phyloP scores from a whole-genome alignment of 2,888 invertebrate genomes.

The Hirtodrosophila cameraria region DNA sequence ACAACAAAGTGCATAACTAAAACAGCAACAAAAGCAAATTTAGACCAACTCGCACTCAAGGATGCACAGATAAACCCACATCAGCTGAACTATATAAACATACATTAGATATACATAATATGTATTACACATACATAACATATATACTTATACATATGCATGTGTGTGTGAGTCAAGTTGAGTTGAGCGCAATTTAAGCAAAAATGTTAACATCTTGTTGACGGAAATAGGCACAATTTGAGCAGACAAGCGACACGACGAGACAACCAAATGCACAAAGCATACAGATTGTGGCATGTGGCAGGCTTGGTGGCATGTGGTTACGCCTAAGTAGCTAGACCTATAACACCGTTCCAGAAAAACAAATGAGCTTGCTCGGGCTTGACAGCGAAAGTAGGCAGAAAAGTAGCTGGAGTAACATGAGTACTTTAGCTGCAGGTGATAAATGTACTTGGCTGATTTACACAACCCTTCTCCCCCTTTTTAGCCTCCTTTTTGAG shows the following conservation, averaged over 20 bases:
- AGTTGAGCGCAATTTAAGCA: conserved; percentile 66
- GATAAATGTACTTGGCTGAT: neutral
- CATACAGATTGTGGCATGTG: conserved; percentile 11
- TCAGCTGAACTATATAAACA: neutral
- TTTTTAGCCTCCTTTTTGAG: no score
- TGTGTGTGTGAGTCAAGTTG: conserved; percentile 26
- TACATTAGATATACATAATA: conserved; percentile 3
- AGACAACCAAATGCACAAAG: conserved; percentile 40
- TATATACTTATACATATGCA: neutral
- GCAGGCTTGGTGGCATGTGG: conserved; percentile 15
- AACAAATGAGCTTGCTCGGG: conserved; percentile 29
- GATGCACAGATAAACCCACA: conserved; percentile 8
- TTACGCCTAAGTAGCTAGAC: conserved; percentile 31
- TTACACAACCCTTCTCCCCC: no score
- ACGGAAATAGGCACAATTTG: conserved; percentile 74
- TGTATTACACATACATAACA: conserved; percentile 10
- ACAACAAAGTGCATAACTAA: conserved; percentile 46
- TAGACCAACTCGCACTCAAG: conserved; percentile 19
- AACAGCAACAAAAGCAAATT: conserved; percentile 21
- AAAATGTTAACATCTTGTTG: conserved; percentile 79
- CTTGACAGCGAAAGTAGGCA: neutral
- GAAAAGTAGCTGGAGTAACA: neutral
- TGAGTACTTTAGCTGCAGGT: no score
- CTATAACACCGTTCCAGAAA: conserved; percentile 26
- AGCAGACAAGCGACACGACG: conserved; percentile 64